Conservation (phyloP, 1,140 invertebrate genomes). For the Trichomalopsis sarcophagae region DNA sequence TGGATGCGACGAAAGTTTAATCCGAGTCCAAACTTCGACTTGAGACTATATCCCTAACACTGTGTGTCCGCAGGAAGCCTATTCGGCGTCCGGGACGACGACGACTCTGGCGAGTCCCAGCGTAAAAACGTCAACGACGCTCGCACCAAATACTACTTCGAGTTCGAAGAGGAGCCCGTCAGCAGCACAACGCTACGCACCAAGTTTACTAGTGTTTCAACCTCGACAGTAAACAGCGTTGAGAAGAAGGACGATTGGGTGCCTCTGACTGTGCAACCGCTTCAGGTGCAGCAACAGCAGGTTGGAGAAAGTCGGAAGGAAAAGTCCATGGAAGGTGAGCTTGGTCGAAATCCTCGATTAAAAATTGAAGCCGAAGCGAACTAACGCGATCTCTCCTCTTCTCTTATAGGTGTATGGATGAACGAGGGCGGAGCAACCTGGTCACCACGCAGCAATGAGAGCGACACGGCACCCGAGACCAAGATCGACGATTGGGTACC, state of each 20-base stretch:
- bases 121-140: slow-evolving; percentile 32
- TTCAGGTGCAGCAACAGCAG: background rate
- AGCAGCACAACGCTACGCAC: background rate
- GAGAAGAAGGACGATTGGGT: slow-evolving; percentile 59
- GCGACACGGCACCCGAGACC: slow-evolving; percentile 45
- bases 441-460: slow-evolving; percentile 55
- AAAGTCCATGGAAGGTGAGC: slow-evolving; percentile 39
- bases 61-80: slow-evolving; percentile 6
- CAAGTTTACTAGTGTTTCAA: background rate
- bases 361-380: background rate
- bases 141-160: slow-evolving; percentile 42
- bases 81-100: slow-evolving; percentile 26
- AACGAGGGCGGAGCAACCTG: slow-evolving; percentile 60
- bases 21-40: too few species aligned
- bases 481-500: slow-evolving; percentile 69
- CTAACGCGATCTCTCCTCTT: slow-evolving; percentile 29
- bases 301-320: slow-evolving; percentile 18
- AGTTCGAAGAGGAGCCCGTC: slow-evolving; percentile 36
- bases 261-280: slow-evolving; percentile 49
- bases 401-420: slow-evolving; percentile 58
- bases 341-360: background rate
- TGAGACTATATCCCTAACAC: background rate
- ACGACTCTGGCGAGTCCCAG: background rate
- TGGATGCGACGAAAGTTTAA: background rate
- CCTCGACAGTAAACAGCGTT: background rate